Percentiles rank a stretch among this genome's conserved stretches.
Conservation (phyloP, 2,113 vertebrate species). For the Salvelinus namaycush region DNA sequence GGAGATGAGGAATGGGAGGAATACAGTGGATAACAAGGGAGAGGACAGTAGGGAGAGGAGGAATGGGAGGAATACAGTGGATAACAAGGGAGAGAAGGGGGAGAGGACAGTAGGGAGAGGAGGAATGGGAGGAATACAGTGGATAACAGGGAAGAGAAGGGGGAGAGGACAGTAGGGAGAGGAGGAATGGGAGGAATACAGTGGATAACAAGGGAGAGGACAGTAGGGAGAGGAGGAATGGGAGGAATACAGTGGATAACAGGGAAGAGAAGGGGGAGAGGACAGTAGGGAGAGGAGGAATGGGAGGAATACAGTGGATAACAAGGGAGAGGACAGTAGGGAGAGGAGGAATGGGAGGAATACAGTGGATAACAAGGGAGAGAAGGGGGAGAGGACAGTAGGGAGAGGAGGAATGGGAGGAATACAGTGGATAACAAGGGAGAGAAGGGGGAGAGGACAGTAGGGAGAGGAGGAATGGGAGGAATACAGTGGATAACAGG, state of each 20-base stretch:
- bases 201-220: not conserved
- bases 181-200: not conserved
- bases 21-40: too few relatives aligned
- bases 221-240: too few relatives aligned
- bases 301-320: too few relatives aligned
- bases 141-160: constrained; percentile 3
- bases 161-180: constrained; percentile 30
- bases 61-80: too few relatives aligned
- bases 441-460: not conserved
- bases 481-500: not conserved
- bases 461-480: constrained; percentile 5
- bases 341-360: not conserved
- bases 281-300: not conserved
- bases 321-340: constrained; percentile 5
- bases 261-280: constrained; percentile 6
- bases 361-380: too few relatives aligned
- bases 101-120: constrained; percentile 5
- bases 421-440: constrained; percentile 16
- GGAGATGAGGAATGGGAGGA: too few relatives aligned
- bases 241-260: not conserved
- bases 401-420: constrained; percentile 31
- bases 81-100: too few relatives aligned
- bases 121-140: not conserved
- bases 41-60: too few relatives aligned
- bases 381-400: constrained; percentile 21